phyloP scores from a whole-genome alignment of 1,140 invertebrate genomes.

The Heliconius hewitsoni region DNA sequence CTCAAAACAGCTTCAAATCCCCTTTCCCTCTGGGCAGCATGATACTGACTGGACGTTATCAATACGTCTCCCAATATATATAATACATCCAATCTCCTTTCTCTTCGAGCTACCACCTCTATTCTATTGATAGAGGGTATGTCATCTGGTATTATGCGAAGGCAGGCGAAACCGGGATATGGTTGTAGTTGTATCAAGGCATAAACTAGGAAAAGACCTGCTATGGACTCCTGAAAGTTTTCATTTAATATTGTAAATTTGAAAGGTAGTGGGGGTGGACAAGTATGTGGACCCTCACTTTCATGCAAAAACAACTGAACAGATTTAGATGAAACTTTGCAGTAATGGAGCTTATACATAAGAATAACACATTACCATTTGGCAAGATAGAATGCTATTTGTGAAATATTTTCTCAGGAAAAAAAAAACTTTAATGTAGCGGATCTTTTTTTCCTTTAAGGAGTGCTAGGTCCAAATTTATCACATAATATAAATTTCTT shows the following conservation, averaged over 20 bases:
- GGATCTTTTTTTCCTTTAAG: too few relatives aligned
- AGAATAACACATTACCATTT: too few relatives aligned
- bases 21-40: constrained; percentile 51
- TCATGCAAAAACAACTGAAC: too few relatives aligned
- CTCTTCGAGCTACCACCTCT: constrained; percentile 49
- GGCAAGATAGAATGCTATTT: too few relatives aligned
- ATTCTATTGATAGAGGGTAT: constrained; percentile 50
- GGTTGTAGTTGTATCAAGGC: constrained; percentile 59
- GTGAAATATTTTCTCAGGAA: too few relatives aligned
- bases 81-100: constrained; percentile 57
- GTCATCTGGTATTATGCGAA: constrained; percentile 56
- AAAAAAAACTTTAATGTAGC: too few relatives aligned
- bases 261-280: too few relatives aligned
- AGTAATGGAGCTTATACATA: too few relatives aligned
- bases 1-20: constrained; percentile 57
- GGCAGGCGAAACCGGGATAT: constrained; percentile 50
- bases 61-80: constrained; percentile 59
- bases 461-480: too few relatives aligned
- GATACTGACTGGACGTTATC: constrained; percentile 54
- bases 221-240: constrained; percentile 50
- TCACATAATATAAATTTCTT: too few relatives aligned
- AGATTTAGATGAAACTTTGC: too few relatives aligned
- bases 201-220: constrained; percentile 63
- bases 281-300: too few relatives aligned
- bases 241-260: not conserved